Base-by-base conservation (phyloP, 2,888 invertebrate species). In the Cerastis leucographa region DNA sequence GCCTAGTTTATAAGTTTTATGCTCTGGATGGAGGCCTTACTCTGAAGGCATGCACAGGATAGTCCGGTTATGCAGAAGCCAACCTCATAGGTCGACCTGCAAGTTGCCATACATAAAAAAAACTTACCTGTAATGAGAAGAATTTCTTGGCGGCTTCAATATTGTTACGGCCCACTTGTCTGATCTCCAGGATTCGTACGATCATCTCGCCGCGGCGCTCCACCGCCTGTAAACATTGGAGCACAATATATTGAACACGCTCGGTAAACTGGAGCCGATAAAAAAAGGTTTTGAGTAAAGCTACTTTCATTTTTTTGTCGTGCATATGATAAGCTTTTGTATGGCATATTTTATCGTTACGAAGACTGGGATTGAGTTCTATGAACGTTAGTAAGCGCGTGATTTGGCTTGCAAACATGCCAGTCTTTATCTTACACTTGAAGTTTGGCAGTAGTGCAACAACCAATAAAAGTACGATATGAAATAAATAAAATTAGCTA, bases 171-270 rank as follows among this genome's bases (percentile, higher is more conserved):
- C 99, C 99, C 94, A 99, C 98, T 95, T 98, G 98, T 93, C 99
- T 97, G 77, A 98, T 97, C 94, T 99, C 99, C 91, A 99, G 97
- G 92, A 99, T 98, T 90, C 99, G 97, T 82, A 99, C 99, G 91
- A 99, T 98, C 99, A 99, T 99, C 97, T 99, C 99, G 91, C 98
- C 99, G 89, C 99, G 98, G 89, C 98, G 97, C 97, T 99, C 99
- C 96, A 99, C 99, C 92, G 98, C 98, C 97, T 97, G 91, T 0
- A 92, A 92, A 89, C 67, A 85, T 74, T 75, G 69, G 9, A 65
- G 35, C 56, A 74, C 73, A 79, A 80, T 80, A 77, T 74, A 74
- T 80, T 76, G 59, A 68, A 76, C 75, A 83, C 73, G 73, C 80
- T 80, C 76, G 62, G 54, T 70, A 72, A 56, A 83, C 22, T 29